These are phyloP conservation scores for Helicoverpa zea DNA, from an alignment of 1,140 invertebrate genomes.

Conservation along the genomic window DNA sequence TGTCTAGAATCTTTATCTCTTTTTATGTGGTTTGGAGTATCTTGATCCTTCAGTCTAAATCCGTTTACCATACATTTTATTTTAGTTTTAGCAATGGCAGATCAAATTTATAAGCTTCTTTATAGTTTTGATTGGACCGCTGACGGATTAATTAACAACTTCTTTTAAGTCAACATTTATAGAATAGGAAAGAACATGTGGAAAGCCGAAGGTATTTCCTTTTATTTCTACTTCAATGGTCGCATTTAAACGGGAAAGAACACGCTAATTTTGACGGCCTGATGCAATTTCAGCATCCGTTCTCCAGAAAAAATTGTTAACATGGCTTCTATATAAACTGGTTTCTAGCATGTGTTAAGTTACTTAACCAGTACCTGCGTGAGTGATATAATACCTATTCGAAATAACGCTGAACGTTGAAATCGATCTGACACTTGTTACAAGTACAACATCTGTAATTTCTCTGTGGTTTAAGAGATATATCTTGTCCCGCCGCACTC, in stretches of 20 bases:
- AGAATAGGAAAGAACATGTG: background rate
- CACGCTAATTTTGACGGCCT: slow-evolving; percentile 19
- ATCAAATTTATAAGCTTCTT: background rate
- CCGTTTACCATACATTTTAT: too few species aligned
- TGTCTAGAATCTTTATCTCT: too few species aligned
- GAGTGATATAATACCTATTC: background rate
- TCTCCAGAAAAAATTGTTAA: background rate
- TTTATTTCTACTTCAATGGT: slow-evolving; percentile 19
- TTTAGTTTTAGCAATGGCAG: background rate
- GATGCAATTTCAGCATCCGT: slow-evolving; percentile 32
- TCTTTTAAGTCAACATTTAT: slow-evolving; percentile 6
- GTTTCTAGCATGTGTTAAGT: slow-evolving; percentile 7
- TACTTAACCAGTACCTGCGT: background rate
- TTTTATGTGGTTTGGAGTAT: too few species aligned
- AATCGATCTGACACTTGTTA: slow-evolving; percentile 11
- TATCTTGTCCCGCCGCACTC: background rate
- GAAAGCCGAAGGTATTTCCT: background rate
- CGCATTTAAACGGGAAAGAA: background rate
- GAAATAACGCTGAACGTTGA: background rate
- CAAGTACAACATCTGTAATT: slow-evolving; percentile 10
- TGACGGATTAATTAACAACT: background rate
- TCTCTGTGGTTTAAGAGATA: slow-evolving; percentile 10
- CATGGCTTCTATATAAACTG: slow-evolving; percentile 27
- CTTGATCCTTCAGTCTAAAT: too few species aligned
- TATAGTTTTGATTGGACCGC: background rate